Percentiles rank a stretch among this genome's conserved stretches.
Conservation (phyloP, 2,113 vertebrate species). For the rat (Rattus norvegicus) region GRCr8 NC_086031.1:36307501-36308000, state of each 20-base stretch:
- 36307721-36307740: neutral
- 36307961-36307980: slow-evolving; percentile 55
- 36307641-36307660: neutral
- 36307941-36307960: neutral
- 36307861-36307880: neutral
- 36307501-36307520: neutral
- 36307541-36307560: neutral
- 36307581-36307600: neutral
- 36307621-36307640: neutral
- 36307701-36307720: neutral
- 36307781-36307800: neutral
- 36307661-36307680: neutral
- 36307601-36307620: no score
- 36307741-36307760: neutral
- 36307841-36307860: neutral
- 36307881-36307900: slow-evolving; percentile 28
- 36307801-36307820: neutral
- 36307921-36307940: neutral
- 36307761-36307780: neutral
- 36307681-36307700: neutral
- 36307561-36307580: neutral
- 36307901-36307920: neutral
- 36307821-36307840: neutral
- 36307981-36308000: neutral
- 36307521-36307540: neutral